A percentile compares a stretch with the other conserved stretches of the same genome.
Conservation (phyloP, 2,797 vertebrate genomes). For the Sebastes diploproa region DNA sequence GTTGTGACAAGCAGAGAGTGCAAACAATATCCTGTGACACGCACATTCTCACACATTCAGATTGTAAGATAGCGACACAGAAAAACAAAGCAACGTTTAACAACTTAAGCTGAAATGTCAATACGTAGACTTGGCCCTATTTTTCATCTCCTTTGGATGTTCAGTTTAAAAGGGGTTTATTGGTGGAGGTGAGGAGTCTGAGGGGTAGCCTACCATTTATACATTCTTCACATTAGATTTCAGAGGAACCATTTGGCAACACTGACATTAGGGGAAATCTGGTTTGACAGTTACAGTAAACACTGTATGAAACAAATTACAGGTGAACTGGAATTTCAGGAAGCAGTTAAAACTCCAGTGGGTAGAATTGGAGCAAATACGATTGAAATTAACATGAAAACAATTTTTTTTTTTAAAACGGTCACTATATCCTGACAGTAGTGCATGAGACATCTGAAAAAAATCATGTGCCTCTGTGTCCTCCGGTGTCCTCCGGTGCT, state of each 20-base stretch:
- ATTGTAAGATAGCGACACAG: background rate
- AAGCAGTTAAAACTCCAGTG: background rate
- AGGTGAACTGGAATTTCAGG: background rate
- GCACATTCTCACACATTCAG: conserved; percentile 29
- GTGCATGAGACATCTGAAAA: no score
- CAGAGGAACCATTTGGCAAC: background rate
- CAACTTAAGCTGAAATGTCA: conserved; percentile 12
- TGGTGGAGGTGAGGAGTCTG: background rate
- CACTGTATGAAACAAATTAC: background rate
- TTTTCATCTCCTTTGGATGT: background rate
- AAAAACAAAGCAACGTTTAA: conserved; percentile 18
- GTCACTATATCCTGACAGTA: no score
- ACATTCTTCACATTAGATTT: background rate
- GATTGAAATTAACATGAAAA: no score
- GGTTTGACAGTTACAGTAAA: background rate
- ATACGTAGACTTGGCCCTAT: background rate
- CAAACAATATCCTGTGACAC: conserved; percentile 30
- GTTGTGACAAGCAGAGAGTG: conserved; percentile 51
- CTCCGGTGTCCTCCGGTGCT: no score
- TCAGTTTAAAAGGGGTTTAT: background rate
- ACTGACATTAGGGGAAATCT: background rate
- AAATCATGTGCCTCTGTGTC: no score
- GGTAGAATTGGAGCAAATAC: no score
- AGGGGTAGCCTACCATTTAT: background rate
- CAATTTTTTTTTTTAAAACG: no score